Conservation (phyloP, 2,113 vertebrate species). For the Lasiurus borealis region DNA sequence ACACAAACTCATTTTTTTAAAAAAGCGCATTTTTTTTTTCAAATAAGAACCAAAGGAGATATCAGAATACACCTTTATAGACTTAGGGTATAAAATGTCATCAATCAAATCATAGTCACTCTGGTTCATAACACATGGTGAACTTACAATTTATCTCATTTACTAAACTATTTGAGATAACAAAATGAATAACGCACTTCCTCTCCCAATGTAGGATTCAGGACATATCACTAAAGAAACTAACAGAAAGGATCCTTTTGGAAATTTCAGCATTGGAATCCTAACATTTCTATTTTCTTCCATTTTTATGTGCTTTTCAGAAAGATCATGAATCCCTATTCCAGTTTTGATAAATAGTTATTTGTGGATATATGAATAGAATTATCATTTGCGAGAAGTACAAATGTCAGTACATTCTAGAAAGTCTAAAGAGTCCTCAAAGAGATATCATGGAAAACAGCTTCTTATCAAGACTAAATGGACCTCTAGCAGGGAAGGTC, state of each 20-base stretch:
- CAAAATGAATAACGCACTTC: accelerated
- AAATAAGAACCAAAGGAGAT: not conserved
- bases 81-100: not conserved
- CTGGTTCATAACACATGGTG: not conserved
- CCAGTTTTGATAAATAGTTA: not conserved
- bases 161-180: no score
- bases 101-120: not conserved
- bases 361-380: not conserved
- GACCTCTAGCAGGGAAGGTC: not conserved
- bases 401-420: not conserved
- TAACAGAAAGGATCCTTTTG: not conserved
- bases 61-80: not conserved
- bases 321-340: not conserved
- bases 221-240: not conserved
- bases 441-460: not conserved
- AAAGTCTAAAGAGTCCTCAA: not conserved
- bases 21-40: not conserved
- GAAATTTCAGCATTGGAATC: not conserved
- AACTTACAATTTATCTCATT: not conserved
- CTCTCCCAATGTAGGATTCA: not conserved
- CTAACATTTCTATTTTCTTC: not conserved
- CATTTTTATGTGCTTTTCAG: not conserved
- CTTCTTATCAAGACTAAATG: not conserved
- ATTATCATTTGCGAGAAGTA: not conserved
- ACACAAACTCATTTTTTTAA: not conserved